Base-by-base conservation (phyloP, 2,888 invertebrate species). In the Embidobia sp. region DNA sequence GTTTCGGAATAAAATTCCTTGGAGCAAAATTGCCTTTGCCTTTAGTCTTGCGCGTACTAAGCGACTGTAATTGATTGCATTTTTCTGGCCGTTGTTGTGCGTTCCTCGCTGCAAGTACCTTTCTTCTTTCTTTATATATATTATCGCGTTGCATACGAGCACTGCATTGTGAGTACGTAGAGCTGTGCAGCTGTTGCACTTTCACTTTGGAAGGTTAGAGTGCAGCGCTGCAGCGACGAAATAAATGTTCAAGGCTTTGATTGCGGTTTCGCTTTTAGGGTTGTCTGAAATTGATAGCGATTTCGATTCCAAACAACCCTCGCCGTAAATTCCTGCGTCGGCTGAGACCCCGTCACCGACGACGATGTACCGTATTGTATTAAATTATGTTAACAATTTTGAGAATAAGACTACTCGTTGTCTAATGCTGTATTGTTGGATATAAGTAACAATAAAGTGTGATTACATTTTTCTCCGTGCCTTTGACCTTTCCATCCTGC, bases 121-220 rank as follows among this genome's bases (percentile, higher is more conserved):
- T 55, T 69, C 42, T 64, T 40, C 64, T 49, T 74, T 74, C 63
- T 73, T 76, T 67, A 44, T 77, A n/a, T 77, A 33, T 59, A 61
- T 70, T 51, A 57, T 69, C 57, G 55, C 61, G 44, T 64, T 72
- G 69, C 76, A 64, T 70, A 46, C 11, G 37, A 35, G 33, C 44
- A 51, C 31, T 46, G 37, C 49, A 44, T 35, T 26, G 67, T 51
- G 48, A 69, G 49, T 44, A 59, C 49, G 46, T 37, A 40, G 15
- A 18, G n/a, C 59, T 29, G 33, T 42, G 29, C 37, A 37, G 63
- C 31, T 66, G 31, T 66, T 70, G 70, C 78, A 70, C 78, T 78
- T 78, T 78, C 78, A 78, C 74, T 78, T 78, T 78, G 70, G 74
- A 78, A 78, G 78, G 74, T 74, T 74, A 74, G 66, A 74, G 78